Evolutionary conservation across 2,113 vertebrate genomes (phyloP).

Genomic region (Heptranchias perlo): DNA sequence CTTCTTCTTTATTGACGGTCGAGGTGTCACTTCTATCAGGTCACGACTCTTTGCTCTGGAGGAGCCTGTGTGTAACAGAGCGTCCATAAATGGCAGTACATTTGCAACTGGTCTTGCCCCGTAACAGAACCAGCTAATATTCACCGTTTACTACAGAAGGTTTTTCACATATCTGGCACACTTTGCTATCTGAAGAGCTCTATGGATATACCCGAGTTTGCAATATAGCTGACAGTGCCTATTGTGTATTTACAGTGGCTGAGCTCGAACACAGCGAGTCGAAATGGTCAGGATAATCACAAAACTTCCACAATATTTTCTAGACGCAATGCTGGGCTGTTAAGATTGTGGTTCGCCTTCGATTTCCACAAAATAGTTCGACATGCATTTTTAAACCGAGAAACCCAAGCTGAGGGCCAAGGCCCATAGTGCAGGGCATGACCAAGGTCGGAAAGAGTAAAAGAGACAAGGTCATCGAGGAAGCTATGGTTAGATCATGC

Average conservation of each 20-base stretch:
- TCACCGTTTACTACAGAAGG: neutral
- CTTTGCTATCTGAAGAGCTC: neutral
- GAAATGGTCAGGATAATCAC: neutral
- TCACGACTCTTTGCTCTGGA: neutral
- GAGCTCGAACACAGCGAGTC: no score
- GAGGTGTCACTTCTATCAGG: neutral
- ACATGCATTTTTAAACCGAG: no score
- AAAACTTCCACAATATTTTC: no score
- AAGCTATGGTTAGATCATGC: no score
- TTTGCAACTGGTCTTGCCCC: neutral
- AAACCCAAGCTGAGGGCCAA: no score
- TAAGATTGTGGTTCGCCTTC: no score
- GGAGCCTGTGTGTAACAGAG: neutral
- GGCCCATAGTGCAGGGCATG: no score
- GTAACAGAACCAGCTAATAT: neutral
- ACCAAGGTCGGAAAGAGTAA: no score
- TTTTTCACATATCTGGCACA: no score
- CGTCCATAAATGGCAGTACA: neutral
- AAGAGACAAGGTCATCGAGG: no score
- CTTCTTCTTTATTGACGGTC: constrained; percentile 6
- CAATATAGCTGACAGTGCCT: neutral
- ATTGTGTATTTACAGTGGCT: neutral
- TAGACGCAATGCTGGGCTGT: no score
- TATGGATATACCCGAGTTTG: neutral
- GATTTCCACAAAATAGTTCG: no score